phyloP scores from a whole-genome alignment of 2,888 invertebrate genomes.

The Antitype chi region DNA sequence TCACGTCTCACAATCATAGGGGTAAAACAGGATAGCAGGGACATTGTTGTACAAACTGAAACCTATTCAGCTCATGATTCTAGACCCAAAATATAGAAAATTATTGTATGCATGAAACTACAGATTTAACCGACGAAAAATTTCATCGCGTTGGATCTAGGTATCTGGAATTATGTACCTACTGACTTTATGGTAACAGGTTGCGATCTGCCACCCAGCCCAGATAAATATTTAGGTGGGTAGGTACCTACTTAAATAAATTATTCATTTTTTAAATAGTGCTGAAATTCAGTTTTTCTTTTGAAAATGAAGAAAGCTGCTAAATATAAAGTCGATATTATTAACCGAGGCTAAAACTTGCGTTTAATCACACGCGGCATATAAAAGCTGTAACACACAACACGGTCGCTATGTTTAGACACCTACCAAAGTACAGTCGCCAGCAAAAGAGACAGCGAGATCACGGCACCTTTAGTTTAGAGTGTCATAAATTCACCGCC shows the following conservation, averaged over 20 bases:
- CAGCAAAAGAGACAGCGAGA: slow-evolving; percentile 65
- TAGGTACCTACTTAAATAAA: not conserved
- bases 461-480: slow-evolving; percentile 74
- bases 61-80: too few relatives aligned
- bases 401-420: slow-evolving; percentile 46
- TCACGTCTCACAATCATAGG: too few relatives aligned
- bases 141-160: too few relatives aligned
- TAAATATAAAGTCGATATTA: not conserved
- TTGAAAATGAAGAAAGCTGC: not conserved
- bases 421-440: slow-evolving; percentile 65
- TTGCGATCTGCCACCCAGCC: too few relatives aligned
- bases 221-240: not conserved
- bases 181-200: too few relatives aligned
- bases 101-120: too few relatives aligned
- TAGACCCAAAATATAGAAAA: too few relatives aligned
- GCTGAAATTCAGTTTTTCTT: not conserved
- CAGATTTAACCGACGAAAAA: too few relatives aligned
- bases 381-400: slow-evolving; percentile 31
- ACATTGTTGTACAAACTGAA: too few relatives aligned
- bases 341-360: slow-evolving; percentile 1
- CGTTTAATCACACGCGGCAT: slow-evolving; percentile 27
- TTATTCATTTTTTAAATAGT: not conserved
- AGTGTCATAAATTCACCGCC: slow-evolving; percentile 79
- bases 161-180: too few relatives aligned
- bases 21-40: too few relatives aligned